Conservation (phyloP, 2,888 invertebrate genomes). For the Pyrrhia umbra region DNA sequence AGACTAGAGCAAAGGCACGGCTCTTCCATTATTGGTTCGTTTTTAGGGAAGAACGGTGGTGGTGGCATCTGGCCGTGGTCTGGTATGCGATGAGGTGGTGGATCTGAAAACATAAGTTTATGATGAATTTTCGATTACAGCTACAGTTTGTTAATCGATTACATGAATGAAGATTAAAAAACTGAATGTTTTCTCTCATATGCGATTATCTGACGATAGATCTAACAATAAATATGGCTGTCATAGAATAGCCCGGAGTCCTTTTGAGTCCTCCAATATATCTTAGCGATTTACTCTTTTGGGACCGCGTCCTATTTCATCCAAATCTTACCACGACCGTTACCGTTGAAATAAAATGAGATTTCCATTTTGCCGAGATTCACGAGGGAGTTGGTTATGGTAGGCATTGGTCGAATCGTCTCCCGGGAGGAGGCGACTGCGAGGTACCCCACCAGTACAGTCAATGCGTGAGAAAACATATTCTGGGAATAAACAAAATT, state of each 20-base stretch:
- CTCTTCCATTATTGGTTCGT: conserved; percentile 66
- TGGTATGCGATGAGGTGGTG: conserved; percentile 27
- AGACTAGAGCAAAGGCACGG: conserved; percentile 76
- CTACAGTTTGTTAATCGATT: too few relatives aligned
- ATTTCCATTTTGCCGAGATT: conserved; percentile 87
- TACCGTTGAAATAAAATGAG: conserved; percentile 78
- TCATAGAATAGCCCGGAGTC: conserved; percentile 1
- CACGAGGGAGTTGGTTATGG: conserved; percentile 81
- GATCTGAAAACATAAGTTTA: conserved; percentile 49
- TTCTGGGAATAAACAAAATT: conserved; percentile 57
- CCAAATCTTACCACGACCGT: conserved; percentile 72
- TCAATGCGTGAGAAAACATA: conserved; percentile 61
- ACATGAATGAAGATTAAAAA: too few relatives aligned
- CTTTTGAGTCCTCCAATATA: conserved; percentile 14
- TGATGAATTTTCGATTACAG: not conserved
- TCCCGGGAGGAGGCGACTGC: conserved; percentile 66
- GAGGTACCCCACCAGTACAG: conserved; percentile 62
- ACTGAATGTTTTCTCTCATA: too few relatives aligned
- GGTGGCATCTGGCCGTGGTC: conserved; percentile 29
- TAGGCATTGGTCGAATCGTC: conserved; percentile 71
- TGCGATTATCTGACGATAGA: conserved; percentile 1
- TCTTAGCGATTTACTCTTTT: conserved; percentile 27
- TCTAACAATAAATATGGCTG: conserved; percentile 9
- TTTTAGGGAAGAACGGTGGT: conserved; percentile 46
- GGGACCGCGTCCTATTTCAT: conserved; percentile 23